Evolutionary conservation across 2,113 vertebrate species (phyloP).

Genomic region (Vanacampus margaritifer): DNA sequence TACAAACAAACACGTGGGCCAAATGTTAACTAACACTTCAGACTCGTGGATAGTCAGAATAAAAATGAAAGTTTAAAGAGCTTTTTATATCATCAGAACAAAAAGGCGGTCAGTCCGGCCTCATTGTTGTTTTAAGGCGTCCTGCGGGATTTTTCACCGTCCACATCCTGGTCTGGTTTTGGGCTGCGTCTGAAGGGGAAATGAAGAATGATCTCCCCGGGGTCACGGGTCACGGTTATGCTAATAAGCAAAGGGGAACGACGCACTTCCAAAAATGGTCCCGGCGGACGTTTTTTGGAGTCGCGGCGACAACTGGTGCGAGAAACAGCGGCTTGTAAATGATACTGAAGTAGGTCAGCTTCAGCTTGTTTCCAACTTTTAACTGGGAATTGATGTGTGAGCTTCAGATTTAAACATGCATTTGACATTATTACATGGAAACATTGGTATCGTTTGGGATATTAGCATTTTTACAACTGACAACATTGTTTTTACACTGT

Average conservation of each 20-base stretch:
- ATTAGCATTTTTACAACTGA: no score
- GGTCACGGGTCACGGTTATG: conserved; percentile 10
- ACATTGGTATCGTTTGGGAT: no score
- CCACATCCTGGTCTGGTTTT: conserved; percentile 10
- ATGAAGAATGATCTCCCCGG: conserved; percentile 6
- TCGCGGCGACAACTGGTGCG: conserved; percentile 1
- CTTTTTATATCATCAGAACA: not conserved
- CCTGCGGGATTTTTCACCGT: conserved; percentile 3
- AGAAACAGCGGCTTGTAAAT: not conserved
- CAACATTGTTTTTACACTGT: no score
- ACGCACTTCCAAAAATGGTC: not conserved
- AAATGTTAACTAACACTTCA: not conserved
- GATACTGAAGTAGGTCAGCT: not conserved
- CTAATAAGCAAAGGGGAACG: conserved; percentile 8
- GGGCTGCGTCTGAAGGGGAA: conserved; percentile 6
- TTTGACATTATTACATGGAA: not conserved
- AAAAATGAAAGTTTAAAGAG: not conserved
- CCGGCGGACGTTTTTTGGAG: conserved; percentile 1
- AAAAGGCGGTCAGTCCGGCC: not conserved
- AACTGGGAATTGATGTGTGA: not conserved
- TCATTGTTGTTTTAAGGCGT: conserved; percentile 2
- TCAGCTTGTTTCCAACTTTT: not conserved
- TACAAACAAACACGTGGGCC: not conserved
- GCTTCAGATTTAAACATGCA: not conserved
- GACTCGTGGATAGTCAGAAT: not conserved